These are phyloP conservation scores for Sphinx pinastri DNA, from an alignment of 2,888 invertebrate species.

Conservation along the genomic window DNA sequence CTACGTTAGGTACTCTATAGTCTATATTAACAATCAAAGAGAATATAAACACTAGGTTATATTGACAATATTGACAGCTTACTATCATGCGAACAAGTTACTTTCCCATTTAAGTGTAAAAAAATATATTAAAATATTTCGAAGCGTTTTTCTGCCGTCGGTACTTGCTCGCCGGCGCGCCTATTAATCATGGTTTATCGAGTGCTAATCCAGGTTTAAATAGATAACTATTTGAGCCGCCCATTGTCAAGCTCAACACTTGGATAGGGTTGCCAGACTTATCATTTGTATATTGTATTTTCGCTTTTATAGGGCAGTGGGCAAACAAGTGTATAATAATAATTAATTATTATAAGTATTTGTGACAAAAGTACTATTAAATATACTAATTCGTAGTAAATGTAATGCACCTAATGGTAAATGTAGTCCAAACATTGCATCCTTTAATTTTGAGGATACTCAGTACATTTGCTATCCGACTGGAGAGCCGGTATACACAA, in stretches of 20 bases:
- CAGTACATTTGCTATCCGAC: too few relatives aligned
- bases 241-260: slow-evolving; percentile 65
- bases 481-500: too few relatives aligned
- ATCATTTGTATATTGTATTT: slow-evolving; percentile 7
- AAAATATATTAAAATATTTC: background rate
- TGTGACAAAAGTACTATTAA: too few relatives aligned
- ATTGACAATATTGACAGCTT: background rate
- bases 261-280: slow-evolving; percentile 53
- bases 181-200: slow-evolving; percentile 84
- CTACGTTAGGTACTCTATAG: too few relatives aligned
- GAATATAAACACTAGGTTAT: too few relatives aligned
- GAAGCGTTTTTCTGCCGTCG: slow-evolving; percentile 50
- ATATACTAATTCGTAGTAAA: too few relatives aligned
- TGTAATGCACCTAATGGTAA: too few relatives aligned
- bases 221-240: slow-evolving; percentile 81
- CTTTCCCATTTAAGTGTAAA: background rate
- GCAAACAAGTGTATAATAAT: background rate
- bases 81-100: background rate
- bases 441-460: too few relatives aligned
- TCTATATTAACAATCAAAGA: too few relatives aligned
- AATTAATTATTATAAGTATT: too few relatives aligned
- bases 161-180: slow-evolving; percentile 68
- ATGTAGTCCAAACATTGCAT: too few relatives aligned
- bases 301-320: background rate
- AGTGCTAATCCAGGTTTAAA: slow-evolving; percentile 85